Evolutionary conservation across 2,113 vertebrate species (phyloP).

Genomic region (Strix uralensis): DNA sequence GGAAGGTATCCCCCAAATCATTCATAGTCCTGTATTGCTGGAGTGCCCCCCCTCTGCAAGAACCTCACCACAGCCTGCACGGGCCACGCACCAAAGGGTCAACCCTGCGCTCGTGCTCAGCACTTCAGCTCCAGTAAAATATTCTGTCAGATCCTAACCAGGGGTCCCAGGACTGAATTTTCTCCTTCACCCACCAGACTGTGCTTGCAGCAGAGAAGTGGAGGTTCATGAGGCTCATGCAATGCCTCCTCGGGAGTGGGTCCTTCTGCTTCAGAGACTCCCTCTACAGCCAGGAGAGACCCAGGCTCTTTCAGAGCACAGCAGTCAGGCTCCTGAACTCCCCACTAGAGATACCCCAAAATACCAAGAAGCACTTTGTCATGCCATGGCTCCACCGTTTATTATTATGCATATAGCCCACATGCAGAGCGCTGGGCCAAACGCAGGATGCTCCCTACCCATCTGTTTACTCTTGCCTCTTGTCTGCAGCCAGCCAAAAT

Average conservation of each 20-base stretch:
- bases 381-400: fast-evolving
- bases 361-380: neutral
- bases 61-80: neutral
- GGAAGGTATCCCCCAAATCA: neutral
- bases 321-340: neutral
- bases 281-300: neutral
- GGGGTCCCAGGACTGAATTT: neutral
- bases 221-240: neutral
- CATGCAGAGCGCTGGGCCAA: neutral
- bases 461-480: neutral
- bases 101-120: fast-evolving
- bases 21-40: too few species aligned
- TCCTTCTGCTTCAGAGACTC: neutral
- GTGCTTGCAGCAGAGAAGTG: neutral
- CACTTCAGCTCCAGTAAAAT: neutral
- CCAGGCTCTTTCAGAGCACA: neutral
- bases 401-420: neutral
- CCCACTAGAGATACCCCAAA: too few species aligned
- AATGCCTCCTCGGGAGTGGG: neutral
- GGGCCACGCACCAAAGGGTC: fast-evolving
- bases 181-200: neutral
- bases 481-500: neutral
- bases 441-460: neutral
- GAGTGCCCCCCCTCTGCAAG: neutral
- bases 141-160: neutral